Evolutionary conservation across 2,888 invertebrate species (phyloP).

Genomic region (Cryptocephalus moraei): DNA sequence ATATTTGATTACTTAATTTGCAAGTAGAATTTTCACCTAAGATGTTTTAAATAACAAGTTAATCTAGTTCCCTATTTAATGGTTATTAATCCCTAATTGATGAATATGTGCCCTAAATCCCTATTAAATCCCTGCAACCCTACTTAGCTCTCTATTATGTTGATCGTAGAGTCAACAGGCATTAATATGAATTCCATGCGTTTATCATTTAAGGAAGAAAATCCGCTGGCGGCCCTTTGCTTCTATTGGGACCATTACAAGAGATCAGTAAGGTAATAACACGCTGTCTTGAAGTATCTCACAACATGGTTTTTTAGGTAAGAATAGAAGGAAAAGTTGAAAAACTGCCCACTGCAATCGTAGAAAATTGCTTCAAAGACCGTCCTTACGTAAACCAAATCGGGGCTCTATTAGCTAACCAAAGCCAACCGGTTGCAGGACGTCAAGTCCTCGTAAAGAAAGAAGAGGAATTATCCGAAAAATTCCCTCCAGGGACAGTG

Average conservation of each 20-base stretch:
- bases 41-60: too few relatives aligned
- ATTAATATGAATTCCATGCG: too few relatives aligned
- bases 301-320: constrained; percentile 40
- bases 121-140: too few relatives aligned
- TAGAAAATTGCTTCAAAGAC: constrained; percentile 73
- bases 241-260: constrained; percentile 87
- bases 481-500: constrained; percentile 56
- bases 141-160: too few relatives aligned
- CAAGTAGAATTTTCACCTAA: too few relatives aligned
- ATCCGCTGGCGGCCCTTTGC: constrained; percentile 80
- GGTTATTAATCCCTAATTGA: too few relatives aligned
- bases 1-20: too few relatives aligned
- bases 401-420: constrained; percentile 74
- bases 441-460: constrained; percentile 60
- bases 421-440: constrained; percentile 66
- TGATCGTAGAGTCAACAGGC: too few relatives aligned
- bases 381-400: constrained; percentile 83
- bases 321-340: constrained; percentile 82
- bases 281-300: too few relatives aligned
- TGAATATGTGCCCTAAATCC: too few relatives aligned
- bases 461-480: constrained; percentile 52
- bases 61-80: too few relatives aligned
- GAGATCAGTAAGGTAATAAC: constrained; percentile 48
- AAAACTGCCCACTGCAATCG: constrained; percentile 63
- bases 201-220: constrained; percentile 51